Evolutionary conservation across 2,113 vertebrate species (phyloP), one percentile per base, ranked within the genome.

Genomic region (Scortum barcoo): DNA sequence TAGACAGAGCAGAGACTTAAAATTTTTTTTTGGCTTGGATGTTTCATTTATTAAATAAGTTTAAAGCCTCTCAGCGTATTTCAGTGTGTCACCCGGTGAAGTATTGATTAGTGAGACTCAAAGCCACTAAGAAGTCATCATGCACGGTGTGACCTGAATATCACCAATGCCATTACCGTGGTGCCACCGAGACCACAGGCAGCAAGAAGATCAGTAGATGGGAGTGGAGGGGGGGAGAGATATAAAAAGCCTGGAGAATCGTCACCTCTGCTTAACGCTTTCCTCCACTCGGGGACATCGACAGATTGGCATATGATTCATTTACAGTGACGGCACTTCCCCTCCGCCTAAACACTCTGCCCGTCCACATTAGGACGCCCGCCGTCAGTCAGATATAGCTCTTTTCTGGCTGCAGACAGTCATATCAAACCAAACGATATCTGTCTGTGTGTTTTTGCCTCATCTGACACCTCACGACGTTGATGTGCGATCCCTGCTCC

Each of bases 241-340:
- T 53, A 80, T 58, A 82, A 77, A 87, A 89, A 86, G 50, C 82
- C 74, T 1, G 3, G 22, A 46, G 63, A 78, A 72, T 72, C 40
- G 40, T 81, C 77, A 66, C 72, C 79, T 85, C 74, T 53, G 1
- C 76, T 89, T 85, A 86, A 80, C 90, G 73, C 90, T 89, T 80
- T 66, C 75, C 83, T 76, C 4, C 48, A 24, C 88, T 82, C 12
- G 1, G 71, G 53, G 79, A 77, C 84, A 86, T 78, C 17, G 76
- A 86, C 79, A 77, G 90, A 92, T 84, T 80, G 86, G 65, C 86
- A 73, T 69, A 80, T 85, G 89, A 91, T 85, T 92, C 77, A 92
- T 91, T 91, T 81, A n/a, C 72, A 86, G 71, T 65, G 86, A 91
- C 75, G 69, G 76, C 83, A 13, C 60, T 78, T 72, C 61, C 81